Conservation (phyloP, 1,140 invertebrate genomes). For the Cyphomyrmex costatus region DNA sequence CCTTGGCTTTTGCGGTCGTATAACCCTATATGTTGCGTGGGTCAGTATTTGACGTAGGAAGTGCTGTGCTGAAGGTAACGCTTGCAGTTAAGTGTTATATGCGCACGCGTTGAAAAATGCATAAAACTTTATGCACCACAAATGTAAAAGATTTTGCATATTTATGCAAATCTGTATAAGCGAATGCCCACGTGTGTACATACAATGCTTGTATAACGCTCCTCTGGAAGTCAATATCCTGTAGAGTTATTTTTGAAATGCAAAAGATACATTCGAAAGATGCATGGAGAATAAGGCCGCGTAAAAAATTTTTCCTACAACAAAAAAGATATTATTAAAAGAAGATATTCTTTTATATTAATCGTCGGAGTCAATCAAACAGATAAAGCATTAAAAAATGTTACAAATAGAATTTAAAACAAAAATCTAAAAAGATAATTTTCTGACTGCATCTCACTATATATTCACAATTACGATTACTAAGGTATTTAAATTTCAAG, state of each 20-base stretch:
- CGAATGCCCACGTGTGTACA: neutral
- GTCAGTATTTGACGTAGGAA: conserved; percentile 22
- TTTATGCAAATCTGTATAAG: neutral
- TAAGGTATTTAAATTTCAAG: too few relatives aligned
- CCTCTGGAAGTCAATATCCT: conserved; percentile 13
- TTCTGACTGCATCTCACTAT: too few relatives aligned
- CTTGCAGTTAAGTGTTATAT: conserved; percentile 1
- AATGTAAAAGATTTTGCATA: conserved; percentile 43
- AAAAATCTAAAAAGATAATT: neutral
- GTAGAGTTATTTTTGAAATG: conserved; percentile 32
- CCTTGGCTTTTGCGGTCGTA: neutral
- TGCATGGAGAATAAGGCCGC: neutral
- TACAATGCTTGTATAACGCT: neutral
- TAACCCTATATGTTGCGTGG: neutral
- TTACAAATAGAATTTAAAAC: neutral
- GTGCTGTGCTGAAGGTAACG: neutral
- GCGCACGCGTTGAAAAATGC: conserved; percentile 40
- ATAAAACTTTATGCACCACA: conserved; percentile 42
- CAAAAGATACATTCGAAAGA: neutral
- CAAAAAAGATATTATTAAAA: neutral
- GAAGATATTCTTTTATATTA: neutral
- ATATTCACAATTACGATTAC: too few relatives aligned
- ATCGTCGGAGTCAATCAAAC: neutral
- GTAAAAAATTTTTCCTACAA: neutral
- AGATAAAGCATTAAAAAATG: neutral